Conservation (phyloP, 2,888 invertebrate species). For the Lepetodrilus schrolli region DNA sequence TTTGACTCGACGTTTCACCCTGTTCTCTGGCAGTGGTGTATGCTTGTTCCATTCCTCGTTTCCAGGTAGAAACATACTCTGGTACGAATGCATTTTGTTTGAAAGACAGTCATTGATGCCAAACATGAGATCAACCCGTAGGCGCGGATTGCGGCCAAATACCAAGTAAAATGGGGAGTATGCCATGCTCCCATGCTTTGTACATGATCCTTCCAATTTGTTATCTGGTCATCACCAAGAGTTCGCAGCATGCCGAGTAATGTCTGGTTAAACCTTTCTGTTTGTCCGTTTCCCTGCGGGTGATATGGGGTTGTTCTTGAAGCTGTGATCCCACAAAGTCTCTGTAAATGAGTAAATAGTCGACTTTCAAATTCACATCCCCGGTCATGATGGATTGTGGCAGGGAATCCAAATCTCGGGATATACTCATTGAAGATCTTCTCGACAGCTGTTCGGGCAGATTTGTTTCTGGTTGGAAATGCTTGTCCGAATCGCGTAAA, state of each 20-base stretch:
- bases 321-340: conserved; percentile 1
- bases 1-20: neutral
- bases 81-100: neutral
- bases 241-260: conserved; percentile 31
- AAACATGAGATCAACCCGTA: conserved; percentile 27
- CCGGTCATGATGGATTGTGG: conserved; percentile 28
- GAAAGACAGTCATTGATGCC: neutral
- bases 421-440: conserved; percentile 33
- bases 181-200: neutral
- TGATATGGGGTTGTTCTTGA: conserved; percentile 28
- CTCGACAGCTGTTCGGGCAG: conserved; percentile 24
- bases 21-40: neutral
- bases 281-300: conserved; percentile 30
- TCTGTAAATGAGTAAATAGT: conserved; percentile 21
- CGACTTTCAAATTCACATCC: conserved; percentile 31
- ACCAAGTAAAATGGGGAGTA: conserved; percentile 25
- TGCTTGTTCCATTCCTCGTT: conserved; percentile 2
- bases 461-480: conserved; percentile 33
- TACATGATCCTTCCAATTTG: conserved; percentile 27
- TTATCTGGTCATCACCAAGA: neutral
- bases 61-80: conserved; percentile 3
- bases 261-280: conserved; percentile 24
- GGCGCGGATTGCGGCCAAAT: conserved; percentile 22
- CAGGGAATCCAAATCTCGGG: conserved; percentile 29
- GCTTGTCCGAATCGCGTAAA: conserved; percentile 35